Conservation (phyloP, 2,888 invertebrate species). For the Orgyia antiqua region DNA sequence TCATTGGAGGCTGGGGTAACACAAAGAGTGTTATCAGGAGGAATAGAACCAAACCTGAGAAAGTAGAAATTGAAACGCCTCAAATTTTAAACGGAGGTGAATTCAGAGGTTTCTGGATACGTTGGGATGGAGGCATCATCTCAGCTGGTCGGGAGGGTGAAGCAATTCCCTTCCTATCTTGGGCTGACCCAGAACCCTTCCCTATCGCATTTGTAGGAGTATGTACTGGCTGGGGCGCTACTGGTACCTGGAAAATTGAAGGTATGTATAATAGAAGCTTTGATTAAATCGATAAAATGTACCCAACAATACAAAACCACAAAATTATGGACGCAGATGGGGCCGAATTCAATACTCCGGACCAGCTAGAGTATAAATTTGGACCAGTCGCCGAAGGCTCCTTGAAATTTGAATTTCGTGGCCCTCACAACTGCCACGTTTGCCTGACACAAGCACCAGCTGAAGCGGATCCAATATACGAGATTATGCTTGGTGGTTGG, state of each 20-base stretch:
- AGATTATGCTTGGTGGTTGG: constrained; percentile 84
- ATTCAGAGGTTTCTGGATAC: constrained; percentile 90
- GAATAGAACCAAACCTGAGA: constrained; percentile 87
- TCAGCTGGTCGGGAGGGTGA: constrained; percentile 86
- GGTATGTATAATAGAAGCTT: constrained; percentile 59
- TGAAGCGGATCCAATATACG: constrained; percentile 81
- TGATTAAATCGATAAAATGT: constrained; percentile 49
- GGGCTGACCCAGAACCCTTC: constrained; percentile 84
- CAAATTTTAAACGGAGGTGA: constrained; percentile 84
- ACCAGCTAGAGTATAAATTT: constrained; percentile 79
- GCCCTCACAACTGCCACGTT: constrained; percentile 81
- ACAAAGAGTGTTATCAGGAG: constrained; percentile 89
- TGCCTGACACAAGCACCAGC: constrained; percentile 74
- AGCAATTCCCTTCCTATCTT: constrained; percentile 84
- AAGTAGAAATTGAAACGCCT: constrained; percentile 83
- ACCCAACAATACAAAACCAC: constrained; percentile 57
- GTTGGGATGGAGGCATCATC: constrained; percentile 84
- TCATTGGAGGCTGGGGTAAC: constrained; percentile 94
- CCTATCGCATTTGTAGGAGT: constrained; percentile 86
- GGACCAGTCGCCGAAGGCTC: constrained; percentile 74
- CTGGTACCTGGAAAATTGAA: constrained; percentile 89
- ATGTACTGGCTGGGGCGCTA: constrained; percentile 92
- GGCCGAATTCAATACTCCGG: constrained; percentile 73
- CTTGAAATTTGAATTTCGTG: constrained; percentile 77
- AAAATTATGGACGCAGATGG: constrained; percentile 68